phyloP scores from a whole-genome alignment of 2,113 vertebrate species.

The Dasypus novemcinctus region DNA sequence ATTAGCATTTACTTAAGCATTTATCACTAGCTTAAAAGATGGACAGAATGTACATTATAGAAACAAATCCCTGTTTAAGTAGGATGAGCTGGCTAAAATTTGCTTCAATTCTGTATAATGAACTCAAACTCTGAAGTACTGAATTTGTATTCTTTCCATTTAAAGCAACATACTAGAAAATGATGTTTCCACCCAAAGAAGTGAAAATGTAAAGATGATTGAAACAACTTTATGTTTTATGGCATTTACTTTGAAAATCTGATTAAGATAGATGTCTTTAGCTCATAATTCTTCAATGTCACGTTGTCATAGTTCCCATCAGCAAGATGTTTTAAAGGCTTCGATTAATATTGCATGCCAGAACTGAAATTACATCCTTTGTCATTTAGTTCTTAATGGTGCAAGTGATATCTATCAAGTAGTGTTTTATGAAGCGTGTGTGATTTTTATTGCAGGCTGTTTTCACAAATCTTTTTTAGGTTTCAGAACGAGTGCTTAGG shows the following conservation, averaged over 20 bases:
- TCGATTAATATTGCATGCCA: conserved; percentile 94
- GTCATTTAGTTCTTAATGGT: conserved; percentile 92
- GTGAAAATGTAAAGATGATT: conserved; percentile 85
- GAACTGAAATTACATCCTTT: conserved; percentile 91
- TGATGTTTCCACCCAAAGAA: conserved; percentile 75
- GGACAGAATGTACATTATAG: not conserved
- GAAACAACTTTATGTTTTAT: conserved; percentile 90
- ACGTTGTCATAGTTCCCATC: conserved; percentile 92
- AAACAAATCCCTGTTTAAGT: not conserved
- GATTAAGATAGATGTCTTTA: conserved; percentile 91
- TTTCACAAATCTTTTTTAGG: conserved; percentile 87
- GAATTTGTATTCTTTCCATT: conserved; percentile 59
- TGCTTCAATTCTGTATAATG: not conserved
- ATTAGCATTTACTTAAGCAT: not conserved
- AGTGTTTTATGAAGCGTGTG: conserved; percentile 87
- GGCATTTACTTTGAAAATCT: conserved; percentile 90
- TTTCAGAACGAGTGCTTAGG: conserved; percentile 79
- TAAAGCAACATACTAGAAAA: conserved; percentile 78
- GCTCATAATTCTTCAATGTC: conserved; percentile 92
- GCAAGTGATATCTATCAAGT: conserved; percentile 91
- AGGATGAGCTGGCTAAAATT: not conserved
- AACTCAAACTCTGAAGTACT: conserved; percentile 15
- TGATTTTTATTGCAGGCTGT: conserved; percentile 88
- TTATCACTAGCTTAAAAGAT: not conserved
- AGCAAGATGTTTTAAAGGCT: conserved; percentile 90